Base-by-base conservation (phyloP, 1,140 invertebrate genomes). In the Drosophila mojavensis region DNA sequence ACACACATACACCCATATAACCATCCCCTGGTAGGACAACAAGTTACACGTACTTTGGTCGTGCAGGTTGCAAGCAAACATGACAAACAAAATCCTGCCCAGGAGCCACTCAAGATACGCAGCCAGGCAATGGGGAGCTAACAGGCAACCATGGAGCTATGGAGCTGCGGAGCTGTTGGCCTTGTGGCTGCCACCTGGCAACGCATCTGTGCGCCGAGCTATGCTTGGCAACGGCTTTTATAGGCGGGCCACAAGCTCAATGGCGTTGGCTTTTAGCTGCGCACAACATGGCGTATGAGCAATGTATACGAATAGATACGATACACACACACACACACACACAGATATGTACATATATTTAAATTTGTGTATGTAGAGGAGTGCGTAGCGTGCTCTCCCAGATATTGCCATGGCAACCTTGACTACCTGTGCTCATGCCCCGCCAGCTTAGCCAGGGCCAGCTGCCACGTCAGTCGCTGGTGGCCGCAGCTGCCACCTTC, bases 381-480 rank as follows among this genome's bases (percentile, higher is more conserved):
- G 50, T 54, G 65, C 41, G 56, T 61, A 13, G 43, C 26, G 60
- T 30, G 63, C 65, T 74, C 75, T 81, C 79, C 71, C 83, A 79
- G 80, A 68, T 81, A 86, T 86, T 85, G 78, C 80, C 73, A 89
- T 89, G 68, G 85, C 84, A 89, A 89, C 85, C 84, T 89, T 90
- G 85, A 81, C 83, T 88, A 88, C 83, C 83, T 88, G 76, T 78
- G 77, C 83, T 88, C 77, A 89, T 89, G 80, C 83, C 77, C 58
- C 58, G 50, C 30, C 61, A 89, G 77, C 84, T 86, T 83, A 83
- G 71, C 79, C 72, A 50, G 55, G 71, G 79, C 79, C 79, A 82
- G 69, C 80, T 79, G 67, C 79, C 77, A 81, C 59, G 59, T 59
- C 56, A 45, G 13, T 41, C 20, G 56, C 41, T 39, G 54, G 15